Conservation (phyloP, 64 coral and sea anemone genomes). For the Trachythela sp. region DNA sequence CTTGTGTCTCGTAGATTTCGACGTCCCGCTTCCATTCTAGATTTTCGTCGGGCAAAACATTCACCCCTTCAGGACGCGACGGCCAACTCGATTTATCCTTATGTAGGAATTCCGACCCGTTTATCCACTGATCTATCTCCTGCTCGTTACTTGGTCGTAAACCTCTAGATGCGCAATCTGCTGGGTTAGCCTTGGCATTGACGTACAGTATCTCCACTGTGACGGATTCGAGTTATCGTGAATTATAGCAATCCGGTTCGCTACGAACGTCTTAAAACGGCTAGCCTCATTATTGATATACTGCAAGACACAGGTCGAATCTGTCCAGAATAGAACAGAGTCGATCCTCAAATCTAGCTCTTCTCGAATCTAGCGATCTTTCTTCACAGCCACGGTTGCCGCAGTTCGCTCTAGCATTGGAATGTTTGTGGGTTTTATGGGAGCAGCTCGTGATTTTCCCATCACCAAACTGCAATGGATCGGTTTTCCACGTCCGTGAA, state of each 20-base stretch:
- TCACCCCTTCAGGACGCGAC: background rate
- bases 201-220: constrained; percentile 51
- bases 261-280: background rate
- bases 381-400: background rate
- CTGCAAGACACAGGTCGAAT: background rate
- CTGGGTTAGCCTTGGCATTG: constrained; percentile 24
- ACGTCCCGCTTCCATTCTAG: constrained; percentile 2
- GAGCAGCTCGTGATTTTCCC: constrained; percentile 16
- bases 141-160: background rate
- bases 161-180: constrained; percentile 38
- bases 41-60: constrained; percentile 3
- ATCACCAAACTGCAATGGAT: constrained; percentile 22
- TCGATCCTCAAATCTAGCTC: constrained; percentile 5
- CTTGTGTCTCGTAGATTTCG: constrained; percentile 14
- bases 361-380: constrained; percentile 24
- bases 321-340: background rate
- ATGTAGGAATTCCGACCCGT: constrained; percentile 15
- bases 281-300: background rate
- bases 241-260: background rate
- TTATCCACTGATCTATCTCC: constrained; percentile 19
- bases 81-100: background rate
- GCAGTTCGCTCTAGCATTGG: constrained; percentile 26
- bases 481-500: background rate
- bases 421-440: constrained; percentile 9
- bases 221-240: constrained; percentile 23